A percentile compares a stretch with the other conserved stretches of the same genome.
phyloP scores from a whole-genome alignment of 2,797 vertebrate species.

The Psittacula derbiana region DNA sequence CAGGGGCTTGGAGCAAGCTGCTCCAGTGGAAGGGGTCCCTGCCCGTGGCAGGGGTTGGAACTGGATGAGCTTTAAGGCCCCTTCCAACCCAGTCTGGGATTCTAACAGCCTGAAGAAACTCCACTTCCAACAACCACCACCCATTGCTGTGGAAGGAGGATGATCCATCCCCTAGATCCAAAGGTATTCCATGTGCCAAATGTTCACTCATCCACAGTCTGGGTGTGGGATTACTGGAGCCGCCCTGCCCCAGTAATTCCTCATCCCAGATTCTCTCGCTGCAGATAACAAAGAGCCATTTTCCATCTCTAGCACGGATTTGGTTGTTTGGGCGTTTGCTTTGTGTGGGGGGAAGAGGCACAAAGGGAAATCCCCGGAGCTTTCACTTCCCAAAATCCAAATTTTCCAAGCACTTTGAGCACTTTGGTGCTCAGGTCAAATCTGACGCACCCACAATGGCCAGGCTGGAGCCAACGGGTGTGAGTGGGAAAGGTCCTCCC shows the following conservation, averaged over 20 bases:
- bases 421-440: neutral
- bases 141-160: neutral
- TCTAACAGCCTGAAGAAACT: neutral
- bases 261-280: neutral
- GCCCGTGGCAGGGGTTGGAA: neutral
- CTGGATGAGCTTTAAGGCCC: neutral
- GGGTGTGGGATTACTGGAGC: neutral
- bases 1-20: neutral
- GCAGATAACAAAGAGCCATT: neutral
- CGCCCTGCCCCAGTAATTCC: neutral
- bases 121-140: accelerated
- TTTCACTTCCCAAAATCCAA: neutral
- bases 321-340: neutral
- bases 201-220: neutral
- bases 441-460: accelerated
- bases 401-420: neutral
- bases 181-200: accelerated
- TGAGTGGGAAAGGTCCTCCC: neutral
- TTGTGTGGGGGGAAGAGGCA: accelerated
- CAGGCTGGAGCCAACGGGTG: accelerated
- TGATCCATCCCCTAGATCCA: neutral
- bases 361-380: neutral
- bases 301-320: neutral
- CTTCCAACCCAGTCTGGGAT: neutral
- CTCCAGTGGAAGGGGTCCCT: neutral